phyloP scores from a whole-genome alignment of 2,888 invertebrate species.

The Drosophila borborema region DNA sequence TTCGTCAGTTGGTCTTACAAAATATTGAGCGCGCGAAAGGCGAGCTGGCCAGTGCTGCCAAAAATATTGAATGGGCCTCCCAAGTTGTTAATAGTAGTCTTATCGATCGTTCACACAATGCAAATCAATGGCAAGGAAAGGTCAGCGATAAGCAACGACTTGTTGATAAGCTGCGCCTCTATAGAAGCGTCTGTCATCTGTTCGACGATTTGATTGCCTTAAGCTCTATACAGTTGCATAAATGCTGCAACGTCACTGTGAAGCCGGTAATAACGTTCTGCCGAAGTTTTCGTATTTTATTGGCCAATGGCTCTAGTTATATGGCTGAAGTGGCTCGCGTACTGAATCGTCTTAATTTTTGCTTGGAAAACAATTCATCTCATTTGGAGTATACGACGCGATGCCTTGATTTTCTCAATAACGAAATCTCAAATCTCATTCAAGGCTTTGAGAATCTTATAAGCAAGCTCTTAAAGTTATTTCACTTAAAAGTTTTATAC shows the following conservation, averaged over 20 bases:
- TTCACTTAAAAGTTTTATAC: constrained; percentile 72
- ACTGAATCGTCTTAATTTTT: constrained; percentile 70
- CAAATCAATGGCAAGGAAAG: constrained; percentile 65
- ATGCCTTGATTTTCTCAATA: constrained; percentile 62
- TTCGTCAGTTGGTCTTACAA: constrained; percentile 44
- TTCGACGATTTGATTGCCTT: constrained; percentile 70
- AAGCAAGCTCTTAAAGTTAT: constrained; percentile 57
- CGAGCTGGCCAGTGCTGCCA: constrained; percentile 55
- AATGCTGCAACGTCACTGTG: constrained; percentile 78
- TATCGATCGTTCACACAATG: constrained; percentile 52
- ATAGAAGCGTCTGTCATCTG: constrained; percentile 63
- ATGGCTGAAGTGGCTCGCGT: constrained; percentile 68
- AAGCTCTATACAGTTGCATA: constrained; percentile 63
- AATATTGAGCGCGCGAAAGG: constrained; percentile 51
- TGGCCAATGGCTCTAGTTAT: constrained; percentile 64
- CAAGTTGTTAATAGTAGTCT: constrained; percentile 70
- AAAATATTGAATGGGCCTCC: constrained; percentile 57
- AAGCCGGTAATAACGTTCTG: constrained; percentile 75
- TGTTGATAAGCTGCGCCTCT: constrained; percentile 59
- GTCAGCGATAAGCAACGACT: constrained; percentile 63
- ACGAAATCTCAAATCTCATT: constrained; percentile 62
- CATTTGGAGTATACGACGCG: constrained; percentile 65
- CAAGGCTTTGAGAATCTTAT: constrained; percentile 55
- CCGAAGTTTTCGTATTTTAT: constrained; percentile 56
- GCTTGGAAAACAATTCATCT: constrained; percentile 70